Percentiles rank a stretch among this genome's conserved stretches.
Evolutionary conservation across 2,888 invertebrate species (phyloP).

Genomic region (Oscheius onirici): DNA sequence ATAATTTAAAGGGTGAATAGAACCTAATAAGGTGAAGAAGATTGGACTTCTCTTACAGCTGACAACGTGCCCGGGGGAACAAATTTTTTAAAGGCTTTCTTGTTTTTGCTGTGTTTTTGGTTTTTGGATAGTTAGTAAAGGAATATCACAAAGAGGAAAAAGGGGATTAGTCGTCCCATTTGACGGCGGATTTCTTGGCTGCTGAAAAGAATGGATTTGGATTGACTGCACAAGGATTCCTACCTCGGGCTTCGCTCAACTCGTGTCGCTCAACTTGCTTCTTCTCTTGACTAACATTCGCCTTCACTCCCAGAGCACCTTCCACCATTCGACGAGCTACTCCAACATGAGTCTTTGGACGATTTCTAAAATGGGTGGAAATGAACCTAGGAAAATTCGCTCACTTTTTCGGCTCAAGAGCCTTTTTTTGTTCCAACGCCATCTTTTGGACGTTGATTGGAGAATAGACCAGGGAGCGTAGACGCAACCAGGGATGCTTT

Average conservation of each 20-base stretch:
- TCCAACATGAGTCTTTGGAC: constrained; percentile 42
- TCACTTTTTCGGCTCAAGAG: constrained; percentile 22
- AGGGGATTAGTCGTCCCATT: constrained; percentile 40
- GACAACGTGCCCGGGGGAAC: constrained; percentile 32
- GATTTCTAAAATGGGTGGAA: constrained; percentile 24
- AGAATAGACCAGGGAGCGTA: constrained; percentile 37
- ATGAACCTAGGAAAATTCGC: neutral
- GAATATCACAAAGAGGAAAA: constrained; percentile 3
- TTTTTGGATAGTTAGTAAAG: constrained; percentile 26
- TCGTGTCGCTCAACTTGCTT: constrained; percentile 43
- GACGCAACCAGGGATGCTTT: constrained; percentile 43
- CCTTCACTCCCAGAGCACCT: constrained; percentile 47
- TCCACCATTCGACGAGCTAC: constrained; percentile 54
- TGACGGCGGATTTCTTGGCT: constrained; percentile 42
- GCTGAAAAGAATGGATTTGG: constrained; percentile 34
- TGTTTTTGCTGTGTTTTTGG: constrained; percentile 42
- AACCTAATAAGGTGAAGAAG: constrained; percentile 16
- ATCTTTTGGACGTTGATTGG: constrained; percentile 36
- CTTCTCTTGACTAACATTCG: constrained; percentile 44
- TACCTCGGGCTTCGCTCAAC: constrained; percentile 44
- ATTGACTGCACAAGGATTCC: neutral
- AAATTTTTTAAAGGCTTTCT: constrained; percentile 39
- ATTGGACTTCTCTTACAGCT: neutral
- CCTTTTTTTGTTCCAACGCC: constrained; percentile 27
- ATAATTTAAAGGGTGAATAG: constrained; percentile 13